Evolutionary conservation across 1,140 invertebrate species (phyloP).

Genomic region (Andricus grossulariae): DNA sequence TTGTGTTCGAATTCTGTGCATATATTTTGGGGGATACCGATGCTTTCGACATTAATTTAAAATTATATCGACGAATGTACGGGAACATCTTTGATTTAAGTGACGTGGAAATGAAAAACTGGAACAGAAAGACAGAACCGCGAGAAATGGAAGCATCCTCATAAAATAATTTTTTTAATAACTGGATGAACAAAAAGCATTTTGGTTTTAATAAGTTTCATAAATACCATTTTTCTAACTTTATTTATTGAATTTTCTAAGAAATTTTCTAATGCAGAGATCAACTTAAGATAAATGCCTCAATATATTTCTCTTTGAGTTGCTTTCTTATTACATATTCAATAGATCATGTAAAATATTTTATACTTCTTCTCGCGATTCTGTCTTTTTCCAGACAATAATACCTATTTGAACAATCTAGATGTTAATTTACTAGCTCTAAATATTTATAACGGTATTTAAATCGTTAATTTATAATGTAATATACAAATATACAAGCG

Average conservation of each 20-base stretch:
- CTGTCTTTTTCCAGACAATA: conserved; percentile 12
- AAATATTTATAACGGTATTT: conserved; percentile 62
- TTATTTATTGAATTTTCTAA: too few species aligned
- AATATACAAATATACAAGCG: conserved; percentile 73
- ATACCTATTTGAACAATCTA: conserved; percentile 51
- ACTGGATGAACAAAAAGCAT: too few species aligned
- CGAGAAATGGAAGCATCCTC: not conserved
- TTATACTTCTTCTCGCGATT: not conserved
- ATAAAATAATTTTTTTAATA: not conserved
- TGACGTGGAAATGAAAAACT: conserved; percentile 25
- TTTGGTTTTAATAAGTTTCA: too few species aligned
- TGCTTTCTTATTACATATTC: not conserved
- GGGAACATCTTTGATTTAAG: conserved; percentile 2
- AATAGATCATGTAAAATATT: not conserved
- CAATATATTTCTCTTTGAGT: too few species aligned
- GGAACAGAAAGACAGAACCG: not conserved
- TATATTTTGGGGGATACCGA: not conserved
- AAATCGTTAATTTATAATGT: conserved; percentile 70
- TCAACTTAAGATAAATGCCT: too few species aligned
- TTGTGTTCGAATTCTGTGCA: conserved; percentile 15
- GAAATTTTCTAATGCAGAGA: too few species aligned
- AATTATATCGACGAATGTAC: conserved; percentile 10
- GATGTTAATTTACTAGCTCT: conserved; percentile 59
- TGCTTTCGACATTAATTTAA: not conserved
- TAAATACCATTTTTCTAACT: too few species aligned